A percentile compares a stretch with the other conserved stretches of the same genome.
Evolutionary conservation across 2,888 invertebrate genomes (phyloP).

Genomic region (Troides oblongomaculatus): DNA sequence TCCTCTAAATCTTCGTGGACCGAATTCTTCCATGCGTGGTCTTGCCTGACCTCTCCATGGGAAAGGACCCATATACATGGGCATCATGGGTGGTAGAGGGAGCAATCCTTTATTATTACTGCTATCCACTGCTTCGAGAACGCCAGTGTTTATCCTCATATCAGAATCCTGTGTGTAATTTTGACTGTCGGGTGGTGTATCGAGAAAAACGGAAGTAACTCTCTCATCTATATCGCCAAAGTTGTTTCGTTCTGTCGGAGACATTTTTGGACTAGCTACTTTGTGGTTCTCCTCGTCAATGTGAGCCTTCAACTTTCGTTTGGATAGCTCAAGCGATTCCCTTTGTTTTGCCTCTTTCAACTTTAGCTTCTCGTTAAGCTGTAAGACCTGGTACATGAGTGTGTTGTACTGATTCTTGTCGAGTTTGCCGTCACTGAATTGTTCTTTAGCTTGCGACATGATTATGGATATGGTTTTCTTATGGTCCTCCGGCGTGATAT

Average conservation of each 20-base stretch:
- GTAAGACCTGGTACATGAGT: conserved; percentile 87
- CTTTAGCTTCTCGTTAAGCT: conserved; percentile 88
- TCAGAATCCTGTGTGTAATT: conserved; percentile 60
- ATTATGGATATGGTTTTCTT: conserved; percentile 87
- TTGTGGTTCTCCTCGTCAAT: conserved; percentile 62
- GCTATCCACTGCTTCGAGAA: conserved; percentile 45
- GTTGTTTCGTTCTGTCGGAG: conserved; percentile 57
- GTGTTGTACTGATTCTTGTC: conserved; percentile 87
- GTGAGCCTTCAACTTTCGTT: conserved; percentile 64
- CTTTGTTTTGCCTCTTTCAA: conserved; percentile 87
- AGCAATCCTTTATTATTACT: conserved; percentile 40
- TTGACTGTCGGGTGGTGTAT: conserved; percentile 56
- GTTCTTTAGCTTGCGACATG: conserved; percentile 89
- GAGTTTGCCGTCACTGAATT: conserved; percentile 86
- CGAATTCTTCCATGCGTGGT: conserved; percentile 59
- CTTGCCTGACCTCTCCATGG: conserved; percentile 61
- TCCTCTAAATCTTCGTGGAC: conserved; percentile 59
- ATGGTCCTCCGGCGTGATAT: conserved; percentile 79
- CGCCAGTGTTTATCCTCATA: conserved; percentile 54
- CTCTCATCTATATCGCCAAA: conserved; percentile 79
- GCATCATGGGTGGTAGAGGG: conserved; percentile 57
- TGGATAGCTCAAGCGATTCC: conserved; percentile 81
- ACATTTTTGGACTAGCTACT: conserved; percentile 70
- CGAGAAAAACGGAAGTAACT: conserved; percentile 56
- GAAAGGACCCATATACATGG: conserved; percentile 47